phyloP scores from a whole-genome alignment of 2,113 vertebrate species.

The Microcebus ravelobensis region DNA sequence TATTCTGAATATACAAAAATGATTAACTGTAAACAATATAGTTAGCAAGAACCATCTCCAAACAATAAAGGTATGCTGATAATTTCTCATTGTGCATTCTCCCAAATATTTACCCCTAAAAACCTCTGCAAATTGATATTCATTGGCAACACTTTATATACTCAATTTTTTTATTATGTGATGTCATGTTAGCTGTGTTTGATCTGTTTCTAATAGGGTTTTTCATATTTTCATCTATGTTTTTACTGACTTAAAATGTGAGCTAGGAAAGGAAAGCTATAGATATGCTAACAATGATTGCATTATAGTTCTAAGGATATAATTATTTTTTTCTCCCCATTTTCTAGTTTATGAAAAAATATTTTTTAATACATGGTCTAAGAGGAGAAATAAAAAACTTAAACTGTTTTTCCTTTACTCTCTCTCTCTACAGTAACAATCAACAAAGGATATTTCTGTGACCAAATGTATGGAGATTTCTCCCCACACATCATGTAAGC shows the following conservation, averaged over 20 bases:
- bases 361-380: not conserved
- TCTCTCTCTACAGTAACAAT: too few relatives aligned
- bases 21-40: not conserved
- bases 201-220: not conserved
- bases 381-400: too few relatives aligned
- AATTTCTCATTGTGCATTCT: not conserved
- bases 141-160: not conserved
- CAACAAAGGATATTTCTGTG: too few relatives aligned
- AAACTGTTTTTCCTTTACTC: too few relatives aligned
- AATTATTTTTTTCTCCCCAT: not conserved
- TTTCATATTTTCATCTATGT: not conserved
- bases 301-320: not conserved
- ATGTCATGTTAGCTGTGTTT: not conserved
- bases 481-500: too few relatives aligned
- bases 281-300: not conserved
- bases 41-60: not conserved
- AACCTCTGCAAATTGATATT: not conserved
- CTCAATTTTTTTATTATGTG: not conserved
- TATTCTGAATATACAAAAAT: not conserved
- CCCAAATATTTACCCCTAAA: not conserved
- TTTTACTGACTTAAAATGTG: not conserved
- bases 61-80: not conserved
- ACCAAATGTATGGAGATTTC: too few relatives aligned
- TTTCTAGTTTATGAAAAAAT: slow-evolving; percentile 27
- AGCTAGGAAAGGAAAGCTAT: not conserved